Evolutionary conservation across 2,888 invertebrate species (phyloP).

Genomic region (Erebia aethiops): DNA sequence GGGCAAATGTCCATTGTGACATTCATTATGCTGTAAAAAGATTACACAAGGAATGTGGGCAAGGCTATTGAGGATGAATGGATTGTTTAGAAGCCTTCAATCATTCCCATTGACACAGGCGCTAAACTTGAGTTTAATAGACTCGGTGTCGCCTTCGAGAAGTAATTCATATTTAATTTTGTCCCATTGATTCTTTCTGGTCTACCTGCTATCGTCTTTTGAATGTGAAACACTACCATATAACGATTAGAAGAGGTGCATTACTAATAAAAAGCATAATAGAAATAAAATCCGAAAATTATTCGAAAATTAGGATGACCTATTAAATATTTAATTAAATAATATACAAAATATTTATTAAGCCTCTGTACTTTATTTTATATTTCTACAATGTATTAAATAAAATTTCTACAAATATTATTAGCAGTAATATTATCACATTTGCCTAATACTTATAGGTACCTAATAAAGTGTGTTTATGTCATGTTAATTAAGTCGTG

Average conservation of each 20-base stretch:
- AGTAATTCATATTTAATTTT: conserved; percentile 70
- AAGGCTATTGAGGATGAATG: conserved; percentile 73
- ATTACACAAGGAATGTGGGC: conserved; percentile 75
- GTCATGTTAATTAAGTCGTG: too few species aligned
- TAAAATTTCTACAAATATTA: too few species aligned
- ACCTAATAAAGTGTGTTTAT: too few species aligned
- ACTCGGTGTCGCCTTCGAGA: conserved; percentile 75
- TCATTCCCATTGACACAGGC: conserved; percentile 76
- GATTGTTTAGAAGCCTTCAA: conserved; percentile 79
- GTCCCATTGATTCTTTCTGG: conserved; percentile 59
- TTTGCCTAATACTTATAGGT: too few species aligned
- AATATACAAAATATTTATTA: too few species aligned
- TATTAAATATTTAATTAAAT: too few species aligned
- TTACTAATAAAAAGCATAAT: not conserved
- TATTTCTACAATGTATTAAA: too few species aligned
- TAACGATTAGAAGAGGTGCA: not conserved
- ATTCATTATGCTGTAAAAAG: conserved; percentile 72
- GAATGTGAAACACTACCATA: conserved; percentile 30
- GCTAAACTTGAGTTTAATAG: conserved; percentile 81
- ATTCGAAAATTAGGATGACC: too few species aligned
- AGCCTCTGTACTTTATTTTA: too few species aligned
- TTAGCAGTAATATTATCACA: too few species aligned
- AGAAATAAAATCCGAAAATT: not conserved
- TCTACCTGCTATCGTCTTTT: conserved; percentile 58
- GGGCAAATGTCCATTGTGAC: conserved; percentile 69